Evolutionary conservation across 2,797 vertebrate species (phyloP), one percentile per base, ranked within the genome.

Genomic region (Sylvia borin): DNA sequence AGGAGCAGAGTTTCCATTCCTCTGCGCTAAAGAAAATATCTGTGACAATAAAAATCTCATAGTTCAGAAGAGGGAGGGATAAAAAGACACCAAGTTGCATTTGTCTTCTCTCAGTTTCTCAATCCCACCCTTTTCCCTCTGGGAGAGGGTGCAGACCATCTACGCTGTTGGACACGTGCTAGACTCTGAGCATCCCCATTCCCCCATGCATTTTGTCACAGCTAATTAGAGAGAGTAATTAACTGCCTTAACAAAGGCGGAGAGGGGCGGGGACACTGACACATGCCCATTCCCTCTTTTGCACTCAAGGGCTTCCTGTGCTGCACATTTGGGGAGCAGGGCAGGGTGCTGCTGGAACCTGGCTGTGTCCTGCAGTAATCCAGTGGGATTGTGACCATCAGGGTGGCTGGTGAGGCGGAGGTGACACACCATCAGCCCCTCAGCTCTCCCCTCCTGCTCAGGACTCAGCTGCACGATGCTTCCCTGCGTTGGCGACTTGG

Each of bases 1-100:
- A 75, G 87, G 62, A 89, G 82, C 81, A 45, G 81, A 80, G 47
- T 92, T 96, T 96, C 93, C 89, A 53, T 83, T 91, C 31, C 78
- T 74, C 36, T 7, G 43, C 2, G 3, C 89, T 72, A 29, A 50
- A 75, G 88, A 92, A 80, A 92, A 67, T 19, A 77, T 62, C 84
- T 93, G 75, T 83, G 82, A 62, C 72, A 85, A 57, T 79, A 91
- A 82, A 82, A 92, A 85, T 25, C 21, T 4, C 29, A 7, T 4
- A 5, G 74, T 13, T 47, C n/a, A 5, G 68, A 71, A 65, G 42
- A 57, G 61, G 57, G 50, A 77, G 85, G 81, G 53, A 81, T 25
- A 14, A 67, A 87, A 85, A 36, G 65, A 24, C 48, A 29, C 32
- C 0, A 1, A 47, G 51, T 22, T 62, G 62, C 17, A 3, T 81